Evolutionary conservation across 2,797 vertebrate genomes (phyloP), one percentile per base, ranked within the genome.

Genomic region (Poeciliopsis paucimaculata): DNA sequence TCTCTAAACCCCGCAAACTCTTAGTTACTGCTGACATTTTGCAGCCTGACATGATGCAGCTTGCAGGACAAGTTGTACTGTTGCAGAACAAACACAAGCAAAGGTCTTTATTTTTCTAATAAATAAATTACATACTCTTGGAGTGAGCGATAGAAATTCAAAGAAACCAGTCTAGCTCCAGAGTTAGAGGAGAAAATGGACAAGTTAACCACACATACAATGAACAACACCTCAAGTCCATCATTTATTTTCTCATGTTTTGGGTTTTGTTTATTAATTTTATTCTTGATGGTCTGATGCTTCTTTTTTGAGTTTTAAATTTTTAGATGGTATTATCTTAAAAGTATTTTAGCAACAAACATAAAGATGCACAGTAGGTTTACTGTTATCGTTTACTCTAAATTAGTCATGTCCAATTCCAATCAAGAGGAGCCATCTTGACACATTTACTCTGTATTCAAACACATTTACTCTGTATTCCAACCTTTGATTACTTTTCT

Each of bases 11-110:
- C 47, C 39, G 43, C 49, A 13, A 77, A 77, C 73, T 45, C 18
- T 75, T 72, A 55, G 47, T 77, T 76, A 73, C 55, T n/a, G 31
- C 49, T 72, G 60, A 36, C 23, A 53, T 70, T 70, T 70, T 45
- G 11, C 41, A 45, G 41, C 68, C 23, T n/a, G 68, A 70, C 26
- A 70, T 45, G 39, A 70, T 70, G 39, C 41, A 45, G 68, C 41
- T 70, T 15, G 26, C 39, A 70, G 66, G 39, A 43, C 23, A 43
- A 43, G 39, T 15, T 15, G 5, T 70, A 13, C 68, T 16, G 68
- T 45, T 70, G 39, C 11, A 70, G 41, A 39, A 0, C 1, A 68
- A 23, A 41, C 64, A 70, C 26, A 45, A 70, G 36, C 18, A 26
- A 20, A 15, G 2, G 45, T 43, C 12, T 41, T 8, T 34, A 16